These are phyloP conservation scores for Gnathonemus echidnorhynchus DNA, from an alignment of 2,113 vertebrate genomes.

Conservation along the genomic window DNA sequence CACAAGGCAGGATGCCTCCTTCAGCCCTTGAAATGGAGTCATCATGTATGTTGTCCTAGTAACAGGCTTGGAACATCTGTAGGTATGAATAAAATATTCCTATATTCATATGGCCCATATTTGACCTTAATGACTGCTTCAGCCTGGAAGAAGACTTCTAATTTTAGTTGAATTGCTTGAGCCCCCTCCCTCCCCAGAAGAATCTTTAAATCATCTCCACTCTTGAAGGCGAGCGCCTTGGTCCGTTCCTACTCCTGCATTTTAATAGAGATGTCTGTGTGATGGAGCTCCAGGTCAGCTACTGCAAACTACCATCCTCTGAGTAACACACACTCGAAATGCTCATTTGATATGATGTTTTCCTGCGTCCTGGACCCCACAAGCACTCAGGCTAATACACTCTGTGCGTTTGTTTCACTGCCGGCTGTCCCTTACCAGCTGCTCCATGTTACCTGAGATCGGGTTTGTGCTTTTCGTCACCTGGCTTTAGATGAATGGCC, in stretches of 20 bases:
- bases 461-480: neutral
- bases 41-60: neutral
- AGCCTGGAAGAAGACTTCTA: neutral
- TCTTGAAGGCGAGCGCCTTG: neutral
- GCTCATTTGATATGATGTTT: neutral
- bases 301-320: neutral
- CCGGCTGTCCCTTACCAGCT: neutral
- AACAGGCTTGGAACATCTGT: neutral
- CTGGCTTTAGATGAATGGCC: neutral
- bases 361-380: neutral
- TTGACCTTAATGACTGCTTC: slow-evolving; percentile 1
- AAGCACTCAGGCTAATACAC: neutral
- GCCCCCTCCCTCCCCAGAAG: neutral
- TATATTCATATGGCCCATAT: neutral
- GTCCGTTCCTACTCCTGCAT: neutral
- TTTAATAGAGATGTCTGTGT: neutral
- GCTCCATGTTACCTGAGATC: neutral
- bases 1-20: neutral
- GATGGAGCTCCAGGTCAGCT: neutral
- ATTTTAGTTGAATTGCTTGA: neutral
- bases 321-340: neutral
- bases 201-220: neutral
- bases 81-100: slow-evolving; percentile 7
- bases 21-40: neutral
- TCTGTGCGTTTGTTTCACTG: neutral